Percentiles rank a stretch among this genome's conserved stretches.
Conservation (phyloP, 2,888 invertebrate species). For the Himalopsyche japonica region DNA sequence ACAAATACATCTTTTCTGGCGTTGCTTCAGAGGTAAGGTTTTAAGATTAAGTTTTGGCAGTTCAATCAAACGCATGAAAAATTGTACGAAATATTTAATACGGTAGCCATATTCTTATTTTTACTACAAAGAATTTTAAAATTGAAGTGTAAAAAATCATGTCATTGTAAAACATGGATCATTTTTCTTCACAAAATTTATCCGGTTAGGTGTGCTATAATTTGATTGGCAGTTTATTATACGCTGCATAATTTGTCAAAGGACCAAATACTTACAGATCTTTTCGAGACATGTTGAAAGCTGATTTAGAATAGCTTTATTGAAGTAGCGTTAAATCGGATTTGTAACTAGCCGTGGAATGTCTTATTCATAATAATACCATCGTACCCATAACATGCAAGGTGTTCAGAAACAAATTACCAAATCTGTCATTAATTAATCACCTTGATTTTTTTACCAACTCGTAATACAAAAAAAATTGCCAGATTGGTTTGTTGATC, state of each 20-base stretch:
- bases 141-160: neutral
- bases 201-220: neutral
- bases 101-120: too few relatives aligned
- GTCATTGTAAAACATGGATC: neutral
- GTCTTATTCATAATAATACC: conserved; percentile 5
- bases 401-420: too few relatives aligned
- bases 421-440: too few relatives aligned
- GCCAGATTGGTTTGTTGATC: too few relatives aligned
- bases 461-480: too few relatives aligned
- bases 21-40: too few relatives aligned
- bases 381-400: neutral
- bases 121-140: neutral
- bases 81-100: too few relatives aligned
- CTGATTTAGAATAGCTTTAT: neutral
- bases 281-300: neutral
- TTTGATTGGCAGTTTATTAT: conserved; percentile 28
- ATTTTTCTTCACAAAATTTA: neutral
- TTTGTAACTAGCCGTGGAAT: conserved; percentile 11
- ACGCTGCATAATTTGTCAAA: conserved; percentile 12
- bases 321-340: conserved; percentile 32
- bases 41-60: too few relatives aligned
- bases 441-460: too few relatives aligned
- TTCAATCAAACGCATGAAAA: too few relatives aligned
- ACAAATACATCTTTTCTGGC: too few relatives aligned
- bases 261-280: neutral